phyloP scores from a whole-genome alignment of 2,888 invertebrate species.

The Crepidodera aurea region DNA sequence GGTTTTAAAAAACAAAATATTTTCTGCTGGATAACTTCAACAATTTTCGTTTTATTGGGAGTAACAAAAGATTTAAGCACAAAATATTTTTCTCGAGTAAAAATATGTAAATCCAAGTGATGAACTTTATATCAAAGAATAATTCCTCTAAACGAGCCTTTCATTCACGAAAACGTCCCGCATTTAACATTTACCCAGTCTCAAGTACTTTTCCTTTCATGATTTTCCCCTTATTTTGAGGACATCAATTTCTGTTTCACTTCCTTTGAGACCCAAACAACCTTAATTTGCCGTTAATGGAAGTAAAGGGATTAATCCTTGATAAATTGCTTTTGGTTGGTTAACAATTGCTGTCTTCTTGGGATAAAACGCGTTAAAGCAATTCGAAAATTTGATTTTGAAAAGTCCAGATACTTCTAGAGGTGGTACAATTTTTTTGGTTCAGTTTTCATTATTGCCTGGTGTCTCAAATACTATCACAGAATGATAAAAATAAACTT shows the following conservation, averaged over 20 bases:
- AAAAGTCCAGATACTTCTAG: too few species aligned
- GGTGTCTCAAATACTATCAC: too few species aligned
- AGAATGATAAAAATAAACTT: too few species aligned
- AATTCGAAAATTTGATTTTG: conserved; percentile 5
- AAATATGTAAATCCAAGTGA: background rate
- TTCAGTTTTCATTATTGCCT: too few species aligned
- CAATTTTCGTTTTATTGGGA: too few species aligned
- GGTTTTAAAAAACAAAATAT: too few species aligned
- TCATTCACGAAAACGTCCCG: background rate
- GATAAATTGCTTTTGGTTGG: conserved; percentile 18
- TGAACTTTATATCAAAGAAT: background rate
- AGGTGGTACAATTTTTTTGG: too few species aligned
- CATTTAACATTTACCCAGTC: background rate
- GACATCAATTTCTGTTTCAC: conserved; percentile 25
- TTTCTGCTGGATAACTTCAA: too few species aligned
- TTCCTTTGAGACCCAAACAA: conserved; percentile 16
- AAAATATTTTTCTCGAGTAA: too few species aligned
- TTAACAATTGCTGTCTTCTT: conserved; percentile 6
- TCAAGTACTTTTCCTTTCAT: conserved; percentile 13
- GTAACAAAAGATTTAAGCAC: too few species aligned
- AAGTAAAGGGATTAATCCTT: conserved; percentile 20
- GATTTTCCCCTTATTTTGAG: conserved; percentile 13
- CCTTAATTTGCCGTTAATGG: conserved; percentile 17
- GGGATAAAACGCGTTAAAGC: conserved; percentile 11
- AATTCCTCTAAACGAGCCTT: background rate